Percentiles rank a stretch among this genome's conserved stretches.
phyloP scores from a whole-genome alignment of 2,797 vertebrate genomes.

The Parauchenoglanis ngamensis region DNA sequence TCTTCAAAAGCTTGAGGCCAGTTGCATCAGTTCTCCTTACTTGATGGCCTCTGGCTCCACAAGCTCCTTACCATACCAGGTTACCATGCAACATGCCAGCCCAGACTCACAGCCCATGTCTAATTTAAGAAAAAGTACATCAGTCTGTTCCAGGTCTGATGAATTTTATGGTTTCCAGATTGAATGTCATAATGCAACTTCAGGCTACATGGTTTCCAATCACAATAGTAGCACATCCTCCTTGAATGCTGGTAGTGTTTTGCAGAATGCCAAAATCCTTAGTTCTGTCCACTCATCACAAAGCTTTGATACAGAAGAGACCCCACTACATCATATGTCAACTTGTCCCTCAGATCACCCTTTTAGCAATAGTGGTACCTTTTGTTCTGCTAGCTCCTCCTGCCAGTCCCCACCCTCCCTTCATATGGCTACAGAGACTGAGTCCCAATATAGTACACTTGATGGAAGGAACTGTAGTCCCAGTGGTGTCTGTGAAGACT shows the following conservation, averaged over 20 bases:
- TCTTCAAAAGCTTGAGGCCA: slow-evolving; percentile 70
- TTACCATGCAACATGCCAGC: slow-evolving; percentile 65
- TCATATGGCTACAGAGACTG: slow-evolving; percentile 66
- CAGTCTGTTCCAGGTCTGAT: slow-evolving; percentile 60
- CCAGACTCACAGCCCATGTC: slow-evolving; percentile 62
- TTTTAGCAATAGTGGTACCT: slow-evolving; percentile 62
- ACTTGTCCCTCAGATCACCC: slow-evolving; percentile 62
- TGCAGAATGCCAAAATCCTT: slow-evolving; percentile 75
- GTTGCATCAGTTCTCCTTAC: slow-evolving; percentile 65
- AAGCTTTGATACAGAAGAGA: slow-evolving; percentile 64
- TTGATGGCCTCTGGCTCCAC: slow-evolving; percentile 67
- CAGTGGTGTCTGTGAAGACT: slow-evolving; percentile 65
- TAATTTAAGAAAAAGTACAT: slow-evolving; percentile 51
- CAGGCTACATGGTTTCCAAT: slow-evolving; percentile 70
- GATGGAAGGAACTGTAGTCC: slow-evolving; percentile 65
- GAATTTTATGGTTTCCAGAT: slow-evolving; percentile 69
- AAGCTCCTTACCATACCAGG: slow-evolving; percentile 62
- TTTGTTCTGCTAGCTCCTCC: slow-evolving; percentile 60
- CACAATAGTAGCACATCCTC: slow-evolving; percentile 72
- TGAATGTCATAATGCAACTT: slow-evolving; percentile 64
- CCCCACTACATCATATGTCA: slow-evolving; percentile 55
- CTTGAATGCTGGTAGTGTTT: slow-evolving; percentile 73
- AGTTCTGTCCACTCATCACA: slow-evolving; percentile 71
- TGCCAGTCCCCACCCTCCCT: slow-evolving; percentile 70
- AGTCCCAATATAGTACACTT: slow-evolving; percentile 68